phyloP scores from a whole-genome alignment of 2,888 invertebrate genomes.

The Eupithecia tripunctaria region DNA sequence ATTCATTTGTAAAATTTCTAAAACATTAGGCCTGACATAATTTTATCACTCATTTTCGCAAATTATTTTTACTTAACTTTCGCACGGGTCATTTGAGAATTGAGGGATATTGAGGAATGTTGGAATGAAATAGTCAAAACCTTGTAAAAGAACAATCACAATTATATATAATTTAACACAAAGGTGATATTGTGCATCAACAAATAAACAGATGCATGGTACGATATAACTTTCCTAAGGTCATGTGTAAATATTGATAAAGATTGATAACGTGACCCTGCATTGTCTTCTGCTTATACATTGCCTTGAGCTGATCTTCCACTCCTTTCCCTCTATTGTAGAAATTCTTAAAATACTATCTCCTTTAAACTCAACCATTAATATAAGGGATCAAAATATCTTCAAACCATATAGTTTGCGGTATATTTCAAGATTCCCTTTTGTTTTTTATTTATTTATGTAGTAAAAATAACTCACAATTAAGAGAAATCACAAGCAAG shows the following conservation, averaged over 20 bases:
- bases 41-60: too few species aligned
- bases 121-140: not conserved
- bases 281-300: slow-evolving; percentile 59
- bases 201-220: slow-evolving; percentile 38
- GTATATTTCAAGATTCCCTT: not conserved
- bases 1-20: not conserved
- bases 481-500: not conserved
- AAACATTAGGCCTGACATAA: not conserved
- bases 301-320: slow-evolving; percentile 54
- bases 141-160: not conserved
- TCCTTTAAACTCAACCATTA: not conserved
- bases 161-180: not conserved
- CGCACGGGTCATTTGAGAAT: too few species aligned
- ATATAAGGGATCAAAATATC: not conserved
- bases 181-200: not conserved
- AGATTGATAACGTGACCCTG: slow-evolving; percentile 69
- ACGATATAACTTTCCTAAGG: slow-evolving; percentile 63
- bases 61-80: too few species aligned
- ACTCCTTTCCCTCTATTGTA: slow-evolving; percentile 29
- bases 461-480: not conserved
- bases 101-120: too few species aligned
- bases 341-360: not conserved
- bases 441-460: not conserved
- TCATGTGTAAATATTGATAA: slow-evolving; percentile 67
- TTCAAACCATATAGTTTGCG: not conserved